Conservation (phyloP, 2,797 vertebrate species). For the Mareca penelope region DNA sequence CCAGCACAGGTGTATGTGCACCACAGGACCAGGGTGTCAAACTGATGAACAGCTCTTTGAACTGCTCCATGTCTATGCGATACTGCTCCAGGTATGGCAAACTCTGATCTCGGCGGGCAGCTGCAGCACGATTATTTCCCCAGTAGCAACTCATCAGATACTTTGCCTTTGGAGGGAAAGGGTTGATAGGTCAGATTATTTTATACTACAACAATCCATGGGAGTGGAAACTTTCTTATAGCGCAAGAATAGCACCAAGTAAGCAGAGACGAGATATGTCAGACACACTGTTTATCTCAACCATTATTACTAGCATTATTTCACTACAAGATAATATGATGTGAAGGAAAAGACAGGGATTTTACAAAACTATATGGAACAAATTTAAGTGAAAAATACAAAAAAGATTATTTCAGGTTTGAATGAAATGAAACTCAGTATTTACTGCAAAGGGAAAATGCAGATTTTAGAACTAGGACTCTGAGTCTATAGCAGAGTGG, state of each 20-base stretch:
- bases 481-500: neutral
- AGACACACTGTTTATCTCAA: neutral
- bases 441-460: neutral
- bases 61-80: constrained; percentile 87
- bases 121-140: constrained; percentile 82
- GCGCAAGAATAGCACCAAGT: neutral
- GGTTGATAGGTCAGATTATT: neutral
- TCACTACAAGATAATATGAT: neutral
- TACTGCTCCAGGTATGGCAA: constrained; percentile 91
- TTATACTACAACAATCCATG: neutral
- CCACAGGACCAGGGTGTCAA: constrained; percentile 91
- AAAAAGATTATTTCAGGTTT: neutral
- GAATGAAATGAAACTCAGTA: neutral
- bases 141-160: constrained; percentile 96
- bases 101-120: constrained; percentile 86
- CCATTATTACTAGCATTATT: neutral
- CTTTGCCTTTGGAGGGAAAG: constrained; percentile 82
- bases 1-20: constrained; percentile 83
- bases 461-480: neutral
- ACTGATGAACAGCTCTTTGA: constrained; percentile 85
- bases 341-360: neutral
- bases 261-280: neutral
- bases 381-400: neutral
- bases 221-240: neutral
- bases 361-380: neutral